Percentiles rank a stretch among this genome's conserved stretches.
Evolutionary conservation across 2,888 invertebrate species (phyloP).

Genomic region (Sicus ferrugineus): DNA sequence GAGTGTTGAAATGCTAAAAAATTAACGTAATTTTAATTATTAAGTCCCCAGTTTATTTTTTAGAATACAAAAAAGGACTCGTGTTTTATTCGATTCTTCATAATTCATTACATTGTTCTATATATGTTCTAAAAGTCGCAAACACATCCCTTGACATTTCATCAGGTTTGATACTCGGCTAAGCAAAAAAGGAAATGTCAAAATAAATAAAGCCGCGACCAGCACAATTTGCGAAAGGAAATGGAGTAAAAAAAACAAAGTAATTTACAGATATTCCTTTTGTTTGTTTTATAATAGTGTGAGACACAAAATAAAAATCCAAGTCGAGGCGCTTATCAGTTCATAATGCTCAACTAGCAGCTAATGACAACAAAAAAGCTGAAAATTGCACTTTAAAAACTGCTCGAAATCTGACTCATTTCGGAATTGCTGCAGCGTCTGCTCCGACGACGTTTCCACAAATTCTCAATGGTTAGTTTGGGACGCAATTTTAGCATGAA

Average conservation of each 20-base stretch:
- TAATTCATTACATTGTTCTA: background rate
- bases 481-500: slow-evolving; percentile 47
- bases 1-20: too few relatives aligned
- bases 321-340: background rate
- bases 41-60: too few relatives aligned
- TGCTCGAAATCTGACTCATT: background rate
- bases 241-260: background rate
- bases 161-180: background rate
- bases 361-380: background rate
- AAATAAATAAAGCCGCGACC: slow-evolving; percentile 21
- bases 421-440: background rate
- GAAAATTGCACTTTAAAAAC: background rate
- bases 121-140: background rate
- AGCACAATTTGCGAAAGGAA: slow-evolving; percentile 11
- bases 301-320: background rate
- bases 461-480: slow-evolving; percentile 47
- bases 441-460: background rate
- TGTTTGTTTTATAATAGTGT: background rate
- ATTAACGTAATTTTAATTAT: too few relatives aligned
- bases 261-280: background rate
- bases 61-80: background rate
- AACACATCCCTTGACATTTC: background rate
- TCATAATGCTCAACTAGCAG: background rate
- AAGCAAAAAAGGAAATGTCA: slow-evolving; percentile 21
- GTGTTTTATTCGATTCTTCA: too few relatives aligned